A percentile compares a stretch with the other conserved stretches of the same genome.
Evolutionary conservation across 2,888 invertebrate species (phyloP).

Genomic region (Monopis laevigella): DNA sequence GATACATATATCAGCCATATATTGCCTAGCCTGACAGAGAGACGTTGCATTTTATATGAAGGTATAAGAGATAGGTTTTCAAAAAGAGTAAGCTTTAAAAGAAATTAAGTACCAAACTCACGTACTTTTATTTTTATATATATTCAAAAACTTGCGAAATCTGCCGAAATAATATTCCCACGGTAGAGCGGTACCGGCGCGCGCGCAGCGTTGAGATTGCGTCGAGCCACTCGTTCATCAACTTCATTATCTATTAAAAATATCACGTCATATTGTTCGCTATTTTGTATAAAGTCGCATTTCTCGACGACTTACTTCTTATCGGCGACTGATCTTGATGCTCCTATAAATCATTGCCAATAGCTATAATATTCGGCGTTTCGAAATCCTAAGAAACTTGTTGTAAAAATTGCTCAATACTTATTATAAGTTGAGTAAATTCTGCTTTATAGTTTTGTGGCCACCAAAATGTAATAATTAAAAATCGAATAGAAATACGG

Average conservation of each 20-base stretch:
- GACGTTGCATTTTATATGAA: no score
- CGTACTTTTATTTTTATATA: no score
- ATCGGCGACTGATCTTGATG: constrained; percentile 49
- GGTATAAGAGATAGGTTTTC: no score
- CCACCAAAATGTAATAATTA: background rate
- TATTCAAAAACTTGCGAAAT: no score
- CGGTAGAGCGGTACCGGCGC: constrained; percentile 34
- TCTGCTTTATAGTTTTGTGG: no score
- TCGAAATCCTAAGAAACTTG: constrained; percentile 10
- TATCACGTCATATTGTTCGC: constrained; percentile 65
- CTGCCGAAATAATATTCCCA: constrained; percentile 63
- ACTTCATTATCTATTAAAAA: constrained; percentile 66
- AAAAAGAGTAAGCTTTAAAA: no score
- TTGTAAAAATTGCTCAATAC: constrained; percentile 5
- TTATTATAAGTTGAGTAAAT: no score
- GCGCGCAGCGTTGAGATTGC: constrained; percentile 17
- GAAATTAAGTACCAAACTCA: no score
- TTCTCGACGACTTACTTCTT: constrained; percentile 38
- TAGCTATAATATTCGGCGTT: background rate
- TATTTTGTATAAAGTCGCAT: constrained; percentile 60
- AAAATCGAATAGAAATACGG: no score
- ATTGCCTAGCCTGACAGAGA: no score
- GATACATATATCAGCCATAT: no score
- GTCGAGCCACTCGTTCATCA: constrained; percentile 58
- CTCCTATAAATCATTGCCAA: constrained; percentile 48